phyloP scores from a whole-genome alignment of 2,113 vertebrate species.

The Butorides virescens region DNA sequence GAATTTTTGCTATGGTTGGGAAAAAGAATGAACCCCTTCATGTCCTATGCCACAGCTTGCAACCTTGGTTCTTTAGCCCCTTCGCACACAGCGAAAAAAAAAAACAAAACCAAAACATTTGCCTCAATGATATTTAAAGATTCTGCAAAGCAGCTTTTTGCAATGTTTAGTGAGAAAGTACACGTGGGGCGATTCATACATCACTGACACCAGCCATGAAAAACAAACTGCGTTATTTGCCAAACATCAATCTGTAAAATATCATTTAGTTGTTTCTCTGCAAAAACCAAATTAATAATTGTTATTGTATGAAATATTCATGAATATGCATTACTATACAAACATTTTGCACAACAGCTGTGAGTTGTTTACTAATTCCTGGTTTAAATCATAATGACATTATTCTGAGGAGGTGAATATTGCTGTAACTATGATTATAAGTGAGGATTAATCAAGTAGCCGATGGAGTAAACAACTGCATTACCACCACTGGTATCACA shows the following conservation, averaged over 20 bases:
- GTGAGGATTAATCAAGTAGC: slow-evolving; percentile 69
- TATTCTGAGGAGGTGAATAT: slow-evolving; percentile 73
- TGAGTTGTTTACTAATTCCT: slow-evolving; percentile 79
- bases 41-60: not conserved
- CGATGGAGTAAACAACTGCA: slow-evolving; percentile 48
- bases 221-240: slow-evolving; percentile 17
- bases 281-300: slow-evolving; percentile 62
- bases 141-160: not conserved
- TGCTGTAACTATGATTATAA: slow-evolving; percentile 64
- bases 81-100: too few species aligned
- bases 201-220: not conserved
- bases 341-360: slow-evolving; percentile 80
- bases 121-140: not conserved
- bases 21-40: not conserved
- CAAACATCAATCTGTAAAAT: slow-evolving; percentile 35
- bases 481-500: not conserved
- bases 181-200: not conserved
- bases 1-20: not conserved
- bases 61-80: not conserved
- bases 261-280: slow-evolving; percentile 12
- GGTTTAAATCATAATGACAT: slow-evolving; percentile 79
- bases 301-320: slow-evolving; percentile 55
- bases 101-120: not conserved
- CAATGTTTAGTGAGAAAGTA: not conserved
- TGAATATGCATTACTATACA: slow-evolving; percentile 74